A percentile compares a stretch with the other conserved stretches of the same genome.
Conservation (phyloP, 64 coral and sea anemone species). For the Cladopsammia gracilis region DNA sequence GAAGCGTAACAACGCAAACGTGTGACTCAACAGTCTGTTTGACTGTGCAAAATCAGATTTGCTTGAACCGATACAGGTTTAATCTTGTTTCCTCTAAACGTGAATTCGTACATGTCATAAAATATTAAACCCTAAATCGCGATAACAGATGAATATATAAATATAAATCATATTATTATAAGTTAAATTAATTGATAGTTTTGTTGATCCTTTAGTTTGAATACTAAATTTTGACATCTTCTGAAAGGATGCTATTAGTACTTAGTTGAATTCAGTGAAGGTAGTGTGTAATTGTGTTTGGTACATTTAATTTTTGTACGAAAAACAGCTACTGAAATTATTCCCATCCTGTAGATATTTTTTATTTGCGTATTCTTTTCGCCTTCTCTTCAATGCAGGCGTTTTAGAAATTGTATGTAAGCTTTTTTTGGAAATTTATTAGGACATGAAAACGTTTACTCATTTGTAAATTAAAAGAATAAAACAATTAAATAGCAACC, state of each 20-base stretch:
- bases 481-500: not conserved
- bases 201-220: not conserved
- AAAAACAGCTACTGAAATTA: not conserved
- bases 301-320: constrained; percentile 7
- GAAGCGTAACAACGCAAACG: no score
- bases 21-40: not conserved
- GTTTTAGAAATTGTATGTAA: constrained; percentile 15
- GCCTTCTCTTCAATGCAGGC: not conserved
- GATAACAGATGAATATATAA: constrained; percentile 3
- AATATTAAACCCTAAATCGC: not conserved
- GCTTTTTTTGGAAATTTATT: constrained; percentile 55
- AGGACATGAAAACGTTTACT: not conserved
- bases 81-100: not conserved
- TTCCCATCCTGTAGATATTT: constrained; percentile 30
- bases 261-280: not conserved
- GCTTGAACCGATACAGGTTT: not conserved
- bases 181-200: constrained; percentile 23
- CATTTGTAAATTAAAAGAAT: constrained; percentile 45
- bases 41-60: not conserved
- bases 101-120: not conserved
- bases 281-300: not conserved
- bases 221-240: not conserved
- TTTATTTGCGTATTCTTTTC: constrained; percentile 1
- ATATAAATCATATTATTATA: constrained; percentile 15
- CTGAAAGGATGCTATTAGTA: not conserved